Evolutionary conservation across 2,888 invertebrate genomes (phyloP), one percentile per base, ranked within the genome.

Genomic region (Drosophila lacicola): DNA sequence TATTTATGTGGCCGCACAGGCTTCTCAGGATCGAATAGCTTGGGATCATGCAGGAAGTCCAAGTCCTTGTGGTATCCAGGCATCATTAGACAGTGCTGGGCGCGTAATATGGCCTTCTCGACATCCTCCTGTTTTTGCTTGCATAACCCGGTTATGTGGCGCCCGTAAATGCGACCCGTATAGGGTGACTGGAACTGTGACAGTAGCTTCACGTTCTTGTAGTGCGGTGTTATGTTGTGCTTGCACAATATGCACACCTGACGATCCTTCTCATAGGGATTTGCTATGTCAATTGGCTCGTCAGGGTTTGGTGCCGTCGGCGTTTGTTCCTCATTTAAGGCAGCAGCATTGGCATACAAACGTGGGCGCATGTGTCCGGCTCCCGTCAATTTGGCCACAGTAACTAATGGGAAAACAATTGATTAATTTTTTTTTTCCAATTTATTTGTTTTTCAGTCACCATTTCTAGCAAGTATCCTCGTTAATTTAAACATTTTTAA

Each of bases 101-200:
- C 95, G 89, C 96, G 96, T 0, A 82, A 87, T 39, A 98, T 96
- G 90, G 97, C 96, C 5, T 87, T 90, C 90, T 96, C 95, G 0
- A 98, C 94, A 78, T 94, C 92, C 46, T 93, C 93, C 85, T 99
- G 98, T 91, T 98, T 97, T 8, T 93, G 91, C 90, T 95, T 94
- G 90, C 99, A 99, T 45, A 99, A 94, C 0, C 99, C 98, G 4
- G 99, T 99, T 44, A 99, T 97, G 87, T 99, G 97, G 58, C 96
- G 94, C 0, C 97, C 97, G 91, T 98, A 99, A 70, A 98, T 95
- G 76, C 96, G 94, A 0, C 99, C 99, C 0, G 99, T 99, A 90
- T 96, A 98, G 0, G 97, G 96, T 36, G 99, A 99, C 90, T 99
- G 96, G 92, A 99, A 99, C 91, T 99, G 99, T 0, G 98, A 97